Base-by-base conservation (phyloP, 1,140 invertebrate species). In the Cydia fagiglandana region DNA sequence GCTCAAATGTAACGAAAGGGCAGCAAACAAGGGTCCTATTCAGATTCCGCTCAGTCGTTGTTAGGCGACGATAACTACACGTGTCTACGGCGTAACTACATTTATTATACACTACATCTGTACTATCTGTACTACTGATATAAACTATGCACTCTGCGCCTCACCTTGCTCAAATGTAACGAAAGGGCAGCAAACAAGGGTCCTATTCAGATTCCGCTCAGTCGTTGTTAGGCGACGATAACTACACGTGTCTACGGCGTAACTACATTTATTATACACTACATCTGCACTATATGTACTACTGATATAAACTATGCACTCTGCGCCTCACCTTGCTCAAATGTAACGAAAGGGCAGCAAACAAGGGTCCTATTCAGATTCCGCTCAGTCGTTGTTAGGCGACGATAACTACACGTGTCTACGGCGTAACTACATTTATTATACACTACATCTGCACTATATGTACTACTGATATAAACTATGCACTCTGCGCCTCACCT, bases 151-250 rank as follows among this genome's bases (percentile, higher is more conserved):
- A 41, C 66, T 38, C 24, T 24, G 15, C n/a, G 66, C 15, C 30
- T 20, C 66, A 70, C 66, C 66, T 70, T 20, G 66, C n/a, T 70
- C 13, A 38, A 70, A 41, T 38, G 20, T 41, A 70, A 41, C 66
- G 15, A 70, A 70, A 30, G 66, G 15, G 66, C 38, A 70, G 66
- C 66, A 70, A 70, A 45, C 66, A 70, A 41, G 13, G 15, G 34
- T 7, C 45, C 45, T 70, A 70, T 70, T 70, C 66, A 70, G 66
- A 70, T 70, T 41, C 66, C 20, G 30, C 34, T 30, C 66, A 41
- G 64, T 53, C 50, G 50, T 53, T 15, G 20, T 68, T 68, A 7
- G 15, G n/a, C 56, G n/a, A 61, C 56, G 20, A 53, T n/a, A n/a
- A n/a, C n/a, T n/a, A 24, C 53, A 56, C 56, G 56, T n/a, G n/a